Conservation (phyloP, 2,797 vertebrate genomes). For the Enteromius trimaculatus region DNA sequence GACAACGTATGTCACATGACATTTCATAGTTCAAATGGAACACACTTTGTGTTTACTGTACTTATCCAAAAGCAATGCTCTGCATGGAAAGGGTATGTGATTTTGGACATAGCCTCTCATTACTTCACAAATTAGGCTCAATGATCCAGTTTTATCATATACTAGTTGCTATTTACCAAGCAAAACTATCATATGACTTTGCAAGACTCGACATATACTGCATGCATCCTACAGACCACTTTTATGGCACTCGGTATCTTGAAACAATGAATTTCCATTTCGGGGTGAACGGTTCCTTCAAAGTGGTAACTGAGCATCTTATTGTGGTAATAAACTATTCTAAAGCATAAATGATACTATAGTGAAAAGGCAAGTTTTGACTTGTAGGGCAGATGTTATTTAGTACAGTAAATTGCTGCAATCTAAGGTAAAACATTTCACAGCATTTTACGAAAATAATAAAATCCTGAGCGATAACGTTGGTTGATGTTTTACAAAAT, state of each 20-base stretch:
- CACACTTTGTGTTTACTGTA: background rate
- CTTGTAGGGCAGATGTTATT: background rate
- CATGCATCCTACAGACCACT: background rate
- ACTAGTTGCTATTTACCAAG: background rate
- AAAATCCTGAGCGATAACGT: background rate
- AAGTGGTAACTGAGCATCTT: background rate
- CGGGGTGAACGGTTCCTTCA: background rate
- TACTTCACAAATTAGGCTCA: background rate
- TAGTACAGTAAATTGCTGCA: background rate
- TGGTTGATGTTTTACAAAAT: conserved; percentile 38
- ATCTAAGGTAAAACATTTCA: background rate
- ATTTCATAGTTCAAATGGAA: background rate
- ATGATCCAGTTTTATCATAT: background rate
- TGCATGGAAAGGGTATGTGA: background rate
- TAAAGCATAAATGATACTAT: background rate
- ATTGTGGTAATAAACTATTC: background rate
- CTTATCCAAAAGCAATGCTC: background rate
- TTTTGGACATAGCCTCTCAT: background rate
- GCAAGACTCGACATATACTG: background rate
- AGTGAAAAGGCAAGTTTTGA: background rate
- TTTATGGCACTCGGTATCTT: background rate
- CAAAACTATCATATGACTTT: background rate
- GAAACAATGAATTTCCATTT: background rate
- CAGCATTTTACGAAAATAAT: background rate
- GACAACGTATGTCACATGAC: background rate